A percentile compares a stretch with the other conserved stretches of the same genome.
Evolutionary conservation across 2,888 invertebrate species (phyloP).

Genomic region (Caenorhabditis sinica): DNA sequence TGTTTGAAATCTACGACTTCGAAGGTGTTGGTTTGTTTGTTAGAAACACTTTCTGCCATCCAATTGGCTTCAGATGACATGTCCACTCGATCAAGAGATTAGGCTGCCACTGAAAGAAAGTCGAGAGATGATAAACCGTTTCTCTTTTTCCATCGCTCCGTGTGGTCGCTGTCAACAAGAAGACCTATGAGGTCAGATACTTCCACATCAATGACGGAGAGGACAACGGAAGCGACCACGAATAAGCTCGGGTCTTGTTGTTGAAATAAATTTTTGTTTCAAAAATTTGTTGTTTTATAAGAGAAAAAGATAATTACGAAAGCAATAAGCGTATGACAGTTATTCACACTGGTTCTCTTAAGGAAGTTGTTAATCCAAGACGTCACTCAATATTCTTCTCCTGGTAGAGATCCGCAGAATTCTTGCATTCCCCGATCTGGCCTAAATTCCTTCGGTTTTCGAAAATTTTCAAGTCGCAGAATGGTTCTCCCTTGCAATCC

Average conservation of each 20-base stretch:
- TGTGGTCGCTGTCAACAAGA: conserved; percentile 97
- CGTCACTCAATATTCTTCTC: not conserved
- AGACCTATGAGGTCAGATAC: conserved; percentile 98
- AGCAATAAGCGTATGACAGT: not conserved
- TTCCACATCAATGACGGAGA: conserved; percentile 91
- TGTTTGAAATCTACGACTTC: too few species aligned
- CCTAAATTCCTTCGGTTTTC: conserved; percentile 45
- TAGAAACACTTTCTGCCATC: too few species aligned
- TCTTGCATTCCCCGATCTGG: conserved; percentile 44
- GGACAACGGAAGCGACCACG: conserved; percentile 85
- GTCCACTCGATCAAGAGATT: too few species aligned
- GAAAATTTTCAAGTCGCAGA: conserved; percentile 32
- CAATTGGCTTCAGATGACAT: too few species aligned
- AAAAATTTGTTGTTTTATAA: not conserved
- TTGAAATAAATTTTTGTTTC: conserved; percentile 67
- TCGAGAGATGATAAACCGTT: too few species aligned
- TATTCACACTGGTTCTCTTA: too few species aligned
- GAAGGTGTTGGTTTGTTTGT: too few species aligned
- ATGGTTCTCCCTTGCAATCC: conserved; percentile 24
- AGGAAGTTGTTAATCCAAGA: too few species aligned
- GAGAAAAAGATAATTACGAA: too few species aligned
- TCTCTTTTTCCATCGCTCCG: too few species aligned
- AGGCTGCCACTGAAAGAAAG: too few species aligned
- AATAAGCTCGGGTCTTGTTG: conserved; percentile 69
- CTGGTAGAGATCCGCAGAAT: conserved; percentile 33